Conservation (phyloP, 2,888 invertebrate species). For the Embidobia sp. region DNA sequence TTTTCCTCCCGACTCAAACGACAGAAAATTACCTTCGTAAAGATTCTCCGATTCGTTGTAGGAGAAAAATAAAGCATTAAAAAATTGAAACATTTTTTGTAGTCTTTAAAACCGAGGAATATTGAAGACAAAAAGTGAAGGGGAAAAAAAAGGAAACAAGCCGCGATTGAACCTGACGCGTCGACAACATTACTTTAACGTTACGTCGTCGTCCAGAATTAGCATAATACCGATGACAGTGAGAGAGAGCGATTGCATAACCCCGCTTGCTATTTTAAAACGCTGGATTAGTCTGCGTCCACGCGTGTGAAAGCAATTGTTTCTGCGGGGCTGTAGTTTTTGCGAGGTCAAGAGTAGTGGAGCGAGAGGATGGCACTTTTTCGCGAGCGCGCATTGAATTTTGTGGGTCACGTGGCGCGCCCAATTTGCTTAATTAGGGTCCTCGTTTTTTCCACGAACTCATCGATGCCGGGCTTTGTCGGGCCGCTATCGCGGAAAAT, state of each 20-base stretch:
- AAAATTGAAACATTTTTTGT: no score
- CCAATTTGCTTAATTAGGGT: slow-evolving; percentile 51
- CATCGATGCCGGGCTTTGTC: slow-evolving; percentile 8
- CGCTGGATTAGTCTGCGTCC: slow-evolving; percentile 8
- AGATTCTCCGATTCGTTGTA: no score
- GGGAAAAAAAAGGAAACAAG: not conserved
- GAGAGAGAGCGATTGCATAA: slow-evolving; percentile 29
- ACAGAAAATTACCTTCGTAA: no score
- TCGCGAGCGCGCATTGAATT: not conserved
- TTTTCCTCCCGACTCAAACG: no score
- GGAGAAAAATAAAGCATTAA: no score
- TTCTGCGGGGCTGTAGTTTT: slow-evolving; percentile 14
- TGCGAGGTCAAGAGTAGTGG: slow-evolving; percentile 50
- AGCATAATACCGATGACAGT: slow-evolving; percentile 29
- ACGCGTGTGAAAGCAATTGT: slow-evolving; percentile 31
- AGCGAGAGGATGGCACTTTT: not conserved
- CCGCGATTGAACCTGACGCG: slow-evolving; percentile 4
- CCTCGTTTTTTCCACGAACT: slow-evolving; percentile 8
- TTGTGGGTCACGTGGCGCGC: slow-evolving; percentile 37
- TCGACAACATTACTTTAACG: slow-evolving; percentile 4
- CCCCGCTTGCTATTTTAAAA: slow-evolving; percentile 21
- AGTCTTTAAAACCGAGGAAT: no score
- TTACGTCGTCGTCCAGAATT: slow-evolving; percentile 21
- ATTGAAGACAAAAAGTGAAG: no score
- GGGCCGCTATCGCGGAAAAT: slow-evolving; percentile 29